A percentile compares a stretch with the other conserved stretches of the same genome.
Conservation (phyloP, 2,113 vertebrate genomes). For the Sylvia atricapilla region DNA sequence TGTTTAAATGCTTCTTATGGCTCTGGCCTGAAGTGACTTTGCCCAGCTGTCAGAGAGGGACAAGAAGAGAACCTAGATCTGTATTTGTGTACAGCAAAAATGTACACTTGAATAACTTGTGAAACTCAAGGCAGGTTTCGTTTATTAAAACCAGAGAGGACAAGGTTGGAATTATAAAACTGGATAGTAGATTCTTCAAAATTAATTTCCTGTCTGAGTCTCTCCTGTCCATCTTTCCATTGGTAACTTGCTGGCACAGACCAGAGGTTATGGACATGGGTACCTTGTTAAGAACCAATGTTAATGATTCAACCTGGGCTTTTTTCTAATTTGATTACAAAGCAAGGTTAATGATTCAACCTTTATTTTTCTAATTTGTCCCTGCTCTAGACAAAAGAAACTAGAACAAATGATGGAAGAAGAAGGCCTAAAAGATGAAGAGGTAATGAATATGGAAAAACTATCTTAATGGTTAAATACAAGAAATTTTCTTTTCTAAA, state of each 20-base stretch:
- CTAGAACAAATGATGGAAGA: slow-evolving; percentile 99
- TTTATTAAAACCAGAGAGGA: background rate
- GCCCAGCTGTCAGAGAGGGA: background rate
- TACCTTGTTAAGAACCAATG: background rate
- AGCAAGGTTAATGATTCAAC: background rate
- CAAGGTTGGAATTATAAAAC: background rate
- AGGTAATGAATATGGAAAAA: slow-evolving; percentile 75
- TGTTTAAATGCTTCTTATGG: background rate
- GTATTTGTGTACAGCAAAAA: background rate
- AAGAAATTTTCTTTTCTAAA: background rate
- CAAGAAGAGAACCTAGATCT: background rate
- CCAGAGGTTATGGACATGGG: background rate
- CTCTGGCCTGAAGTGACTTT: background rate
- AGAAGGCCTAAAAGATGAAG: slow-evolving; percentile 95
- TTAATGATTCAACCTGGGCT: background rate
- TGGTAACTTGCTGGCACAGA: background rate
- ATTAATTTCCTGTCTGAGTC: background rate
- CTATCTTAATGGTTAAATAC: background rate
- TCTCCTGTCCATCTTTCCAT: background rate
- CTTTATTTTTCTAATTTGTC: background rate
- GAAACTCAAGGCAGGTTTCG: background rate
- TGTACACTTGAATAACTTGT: background rate
- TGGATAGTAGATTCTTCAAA: background rate
- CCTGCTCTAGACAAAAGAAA: slow-evolving; percentile 88
- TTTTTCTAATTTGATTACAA: background rate